phyloP scores from a whole-genome alignment of 2,888 invertebrate genomes.

The Biston stratarius region DNA sequence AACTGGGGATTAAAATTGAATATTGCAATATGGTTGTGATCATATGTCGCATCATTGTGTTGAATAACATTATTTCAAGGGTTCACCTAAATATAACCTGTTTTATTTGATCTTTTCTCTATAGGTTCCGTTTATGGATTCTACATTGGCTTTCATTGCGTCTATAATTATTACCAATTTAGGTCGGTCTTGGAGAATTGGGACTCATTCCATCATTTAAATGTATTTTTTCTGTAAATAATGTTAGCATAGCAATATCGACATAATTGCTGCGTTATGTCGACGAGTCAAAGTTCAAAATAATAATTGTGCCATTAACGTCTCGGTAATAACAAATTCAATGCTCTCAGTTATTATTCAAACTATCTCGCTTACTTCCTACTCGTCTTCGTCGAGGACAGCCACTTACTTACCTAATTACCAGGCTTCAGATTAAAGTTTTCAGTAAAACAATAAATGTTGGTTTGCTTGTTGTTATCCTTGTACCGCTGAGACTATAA shows the following conservation, averaged over 20 bases:
- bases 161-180: too few relatives aligned
- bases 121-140: too few relatives aligned
- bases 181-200: too few relatives aligned
- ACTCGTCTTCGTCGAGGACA: constrained; percentile 44
- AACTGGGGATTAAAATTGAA: constrained; percentile 16
- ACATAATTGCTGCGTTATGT: constrained; percentile 26
- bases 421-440: constrained; percentile 50
- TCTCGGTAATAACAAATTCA: constrained; percentile 50
- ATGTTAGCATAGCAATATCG: constrained; percentile 3
- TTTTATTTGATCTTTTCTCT: neutral
- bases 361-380: constrained; percentile 57
- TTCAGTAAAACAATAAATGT: constrained; percentile 52
- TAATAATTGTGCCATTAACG: constrained; percentile 55
- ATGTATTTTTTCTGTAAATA: neutral
- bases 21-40: constrained; percentile 1
- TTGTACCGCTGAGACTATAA: constrained; percentile 20
- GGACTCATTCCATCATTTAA: too few relatives aligned
- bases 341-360: constrained; percentile 54
- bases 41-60: constrained; percentile 26
- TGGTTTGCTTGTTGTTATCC: constrained; percentile 43
- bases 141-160: too few relatives aligned
- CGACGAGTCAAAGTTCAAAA: constrained; percentile 51
- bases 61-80: neutral
- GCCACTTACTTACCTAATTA: constrained; percentile 29
- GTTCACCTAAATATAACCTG: neutral